phyloP scores from a whole-genome alignment of 1,140 invertebrate genomes.

The Macrobrachium nipponense region DNA sequence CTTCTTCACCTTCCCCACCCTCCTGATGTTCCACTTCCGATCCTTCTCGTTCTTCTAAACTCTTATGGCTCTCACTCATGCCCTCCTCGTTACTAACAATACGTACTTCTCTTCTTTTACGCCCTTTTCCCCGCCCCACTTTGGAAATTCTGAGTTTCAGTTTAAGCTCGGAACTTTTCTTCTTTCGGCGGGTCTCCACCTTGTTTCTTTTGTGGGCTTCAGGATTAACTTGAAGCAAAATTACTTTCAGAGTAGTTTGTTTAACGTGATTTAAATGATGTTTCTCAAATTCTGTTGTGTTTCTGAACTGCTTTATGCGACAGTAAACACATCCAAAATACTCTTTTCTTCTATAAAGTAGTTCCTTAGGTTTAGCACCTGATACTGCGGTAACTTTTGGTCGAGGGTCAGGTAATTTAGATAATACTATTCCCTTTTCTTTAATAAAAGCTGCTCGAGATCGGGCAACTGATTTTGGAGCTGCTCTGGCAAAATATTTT shows the following conservation, averaged over 20 bases:
- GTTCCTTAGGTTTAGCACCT: neutral
- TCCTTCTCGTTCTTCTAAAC: slow-evolving; percentile 47
- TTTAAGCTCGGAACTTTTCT: slow-evolving; percentile 27
- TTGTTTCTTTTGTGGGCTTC: slow-evolving; percentile 25
- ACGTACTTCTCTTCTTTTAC: slow-evolving; percentile 47
- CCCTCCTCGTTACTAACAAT: slow-evolving; percentile 49
- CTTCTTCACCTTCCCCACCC: slow-evolving; percentile 29
- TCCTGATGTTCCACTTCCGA: slow-evolving; percentile 36
- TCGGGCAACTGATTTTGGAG: too few relatives aligned
- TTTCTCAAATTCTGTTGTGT: slow-evolving; percentile 33
- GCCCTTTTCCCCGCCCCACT: slow-evolving; percentile 52
- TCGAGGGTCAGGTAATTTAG: neutral
- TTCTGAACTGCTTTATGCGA: slow-evolving; percentile 30
- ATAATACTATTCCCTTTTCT: too few relatives aligned
- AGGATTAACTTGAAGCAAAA: slow-evolving; percentile 19
- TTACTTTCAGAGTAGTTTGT: slow-evolving; percentile 28
- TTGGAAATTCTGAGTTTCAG: slow-evolving; percentile 59
- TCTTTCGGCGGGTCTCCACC: slow-evolving; percentile 31
- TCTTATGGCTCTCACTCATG: slow-evolving; percentile 56
- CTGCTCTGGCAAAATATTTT: too few relatives aligned
- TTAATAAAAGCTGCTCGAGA: too few relatives aligned
- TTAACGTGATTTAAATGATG: slow-evolving; percentile 41
- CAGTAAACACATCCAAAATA: slow-evolving; percentile 35
- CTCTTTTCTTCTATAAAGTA: neutral
- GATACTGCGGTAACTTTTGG: neutral